These are phyloP conservation scores for Eupithecia abbreviata DNA, from an alignment of 2,888 invertebrate genomes.

Conservation along the genomic window DNA sequence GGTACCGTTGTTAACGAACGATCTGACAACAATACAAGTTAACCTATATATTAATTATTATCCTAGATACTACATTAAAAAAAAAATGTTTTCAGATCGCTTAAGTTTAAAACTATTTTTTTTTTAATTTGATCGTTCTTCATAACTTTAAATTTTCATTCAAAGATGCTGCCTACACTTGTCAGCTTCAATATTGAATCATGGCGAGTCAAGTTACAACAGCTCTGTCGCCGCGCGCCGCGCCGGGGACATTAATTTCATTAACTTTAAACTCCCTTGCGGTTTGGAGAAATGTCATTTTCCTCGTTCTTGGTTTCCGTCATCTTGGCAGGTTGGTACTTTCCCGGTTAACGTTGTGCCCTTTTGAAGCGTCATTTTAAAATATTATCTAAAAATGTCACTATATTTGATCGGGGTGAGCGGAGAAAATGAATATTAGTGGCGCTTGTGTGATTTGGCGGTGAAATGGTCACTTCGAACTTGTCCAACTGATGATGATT, in stretches of 20 bases:
- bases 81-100: no score
- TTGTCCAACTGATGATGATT: no score
- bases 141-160: not conserved
- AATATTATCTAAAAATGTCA: not conserved
- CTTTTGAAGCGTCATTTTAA: constrained; percentile 1
- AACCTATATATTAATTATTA: no score
- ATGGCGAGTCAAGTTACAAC: not conserved
- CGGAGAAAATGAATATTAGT: no score
- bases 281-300: constrained; percentile 14
- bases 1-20: no score
- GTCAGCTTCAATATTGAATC: constrained; percentile 5
- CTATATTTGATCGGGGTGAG: not conserved
- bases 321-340: not conserved
- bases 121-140: no score
- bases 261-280: constrained; percentile 11
- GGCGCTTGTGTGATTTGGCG: no score
- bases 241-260: constrained; percentile 7
- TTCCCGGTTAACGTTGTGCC: not conserved
- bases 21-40: no score
- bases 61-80: no score
- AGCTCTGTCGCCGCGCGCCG: constrained; percentile 1
- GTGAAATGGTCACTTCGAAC: no score
- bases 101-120: no score
- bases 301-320: constrained; percentile 9
- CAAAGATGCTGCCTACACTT: not conserved